A percentile compares a stretch with the other conserved stretches of the same genome.
Evolutionary conservation across 1,140 invertebrate species (phyloP).

Genomic region (Meloidogyne exigua): DNA sequence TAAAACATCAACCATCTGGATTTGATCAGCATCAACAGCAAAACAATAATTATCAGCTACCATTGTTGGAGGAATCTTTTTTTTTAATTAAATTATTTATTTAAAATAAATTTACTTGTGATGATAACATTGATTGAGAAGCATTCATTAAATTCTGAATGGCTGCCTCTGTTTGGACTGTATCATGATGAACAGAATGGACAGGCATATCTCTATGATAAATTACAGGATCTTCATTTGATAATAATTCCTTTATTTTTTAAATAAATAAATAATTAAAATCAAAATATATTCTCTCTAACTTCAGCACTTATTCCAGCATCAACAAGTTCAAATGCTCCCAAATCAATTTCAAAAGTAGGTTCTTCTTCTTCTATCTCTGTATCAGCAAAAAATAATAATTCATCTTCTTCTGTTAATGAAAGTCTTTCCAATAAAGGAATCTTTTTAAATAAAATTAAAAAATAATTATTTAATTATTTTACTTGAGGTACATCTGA

Average conservation of each 20-base stretch:
- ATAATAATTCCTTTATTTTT: conserved; percentile 43
- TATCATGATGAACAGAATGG: conserved; percentile 63
- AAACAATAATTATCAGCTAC: conserved; percentile 63
- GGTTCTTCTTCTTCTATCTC: conserved; percentile 21
- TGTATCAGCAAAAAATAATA: conserved; percentile 3
- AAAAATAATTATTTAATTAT: background rate
- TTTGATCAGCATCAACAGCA: conserved; percentile 55
- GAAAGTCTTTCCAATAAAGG: conserved; percentile 1
- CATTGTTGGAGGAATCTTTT: conserved; percentile 47
- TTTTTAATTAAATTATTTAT: background rate
- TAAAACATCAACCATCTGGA: conserved; percentile 60
- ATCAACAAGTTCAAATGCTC: conserved; percentile 62
- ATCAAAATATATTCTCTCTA: background rate
- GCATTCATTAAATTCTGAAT: conserved; percentile 63
- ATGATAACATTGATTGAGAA: conserved; percentile 54
- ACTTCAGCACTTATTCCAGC: conserved; percentile 57
- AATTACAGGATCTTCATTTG: conserved; percentile 61
- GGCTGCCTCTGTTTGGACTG: conserved; percentile 63
- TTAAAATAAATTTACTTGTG: conserved; percentile 37
- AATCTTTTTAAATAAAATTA: background rate
- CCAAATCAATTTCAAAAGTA: conserved; percentile 58
- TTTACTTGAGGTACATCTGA: conserved; percentile 11
- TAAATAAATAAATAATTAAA: background rate
- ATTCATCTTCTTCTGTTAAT: background rate
- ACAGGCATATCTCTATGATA: conserved; percentile 62